phyloP scores from a whole-genome alignment of 1,140 invertebrate genomes.

The Drosophila sulfurigaster region DNA sequence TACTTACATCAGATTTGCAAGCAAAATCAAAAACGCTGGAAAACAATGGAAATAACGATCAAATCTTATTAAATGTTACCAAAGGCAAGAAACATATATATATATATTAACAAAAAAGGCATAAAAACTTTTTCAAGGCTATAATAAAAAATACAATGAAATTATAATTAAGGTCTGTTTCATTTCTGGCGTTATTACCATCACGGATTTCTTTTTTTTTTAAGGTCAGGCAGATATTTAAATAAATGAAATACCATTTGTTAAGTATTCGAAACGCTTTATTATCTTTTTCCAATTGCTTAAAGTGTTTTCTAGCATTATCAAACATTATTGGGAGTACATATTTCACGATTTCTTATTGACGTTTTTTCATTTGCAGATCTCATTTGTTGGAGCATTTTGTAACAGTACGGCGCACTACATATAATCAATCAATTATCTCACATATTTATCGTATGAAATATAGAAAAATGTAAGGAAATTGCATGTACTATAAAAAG shows the following conservation, averaged over 20 bases:
- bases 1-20: conserved; percentile 50
- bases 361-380: conserved; percentile 21
- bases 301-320: conserved; percentile 63
- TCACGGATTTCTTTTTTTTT: too few relatives aligned
- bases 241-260: not conserved
- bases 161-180: not conserved
- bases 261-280: conserved; percentile 54
- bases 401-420: conserved; percentile 65
- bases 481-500: conserved; percentile 68
- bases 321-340: conserved; percentile 58
- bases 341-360: conserved; percentile 35
- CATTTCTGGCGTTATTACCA: too few relatives aligned
- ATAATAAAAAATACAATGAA: conserved; percentile 52
- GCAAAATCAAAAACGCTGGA: conserved; percentile 45
- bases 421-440: conserved; percentile 63
- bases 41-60: conserved; percentile 44
- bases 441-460: conserved; percentile 49
- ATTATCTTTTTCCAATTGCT: conserved; percentile 61
- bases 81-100: conserved; percentile 32
- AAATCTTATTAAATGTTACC: conserved; percentile 72
- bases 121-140: conserved; percentile 66
- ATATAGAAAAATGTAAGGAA: conserved; percentile 62
- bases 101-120: conserved; percentile 55
- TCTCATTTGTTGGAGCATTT: conserved; percentile 30
- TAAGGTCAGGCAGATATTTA: too few relatives aligned